A percentile compares a stretch with the other conserved stretches of the same genome.
Conservation (phyloP, 2,888 invertebrate genomes). For the Globia sparganii region DNA sequence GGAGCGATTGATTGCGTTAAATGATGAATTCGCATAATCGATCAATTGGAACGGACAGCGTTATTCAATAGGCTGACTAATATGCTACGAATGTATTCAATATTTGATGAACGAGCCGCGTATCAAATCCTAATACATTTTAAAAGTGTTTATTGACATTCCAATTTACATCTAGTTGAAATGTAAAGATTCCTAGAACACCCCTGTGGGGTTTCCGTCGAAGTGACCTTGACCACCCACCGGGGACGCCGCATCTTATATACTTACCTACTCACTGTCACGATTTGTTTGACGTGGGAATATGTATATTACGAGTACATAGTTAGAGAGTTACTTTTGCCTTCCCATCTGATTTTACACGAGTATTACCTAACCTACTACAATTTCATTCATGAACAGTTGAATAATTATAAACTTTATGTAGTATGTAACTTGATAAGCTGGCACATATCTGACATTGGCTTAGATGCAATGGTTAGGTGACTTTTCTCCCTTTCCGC, state of each 20-base stretch:
- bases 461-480: not conserved
- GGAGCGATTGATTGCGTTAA: conserved; percentile 50
- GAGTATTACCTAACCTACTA: conserved; percentile 56
- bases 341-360: conserved; percentile 62
- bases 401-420: conserved; percentile 63
- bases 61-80: conserved; percentile 53
- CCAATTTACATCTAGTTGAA: conserved; percentile 64
- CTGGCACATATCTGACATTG: conserved; percentile 19
- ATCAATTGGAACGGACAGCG: conserved; percentile 50
- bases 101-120: conserved; percentile 37
- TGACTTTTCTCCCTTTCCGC: not conserved
- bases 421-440: conserved; percentile 42
- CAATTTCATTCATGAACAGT: conserved; percentile 67
- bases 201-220: conserved; percentile 79
- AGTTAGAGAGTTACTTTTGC: conserved; percentile 58
- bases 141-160: conserved; percentile 54
- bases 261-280: conserved; percentile 77
- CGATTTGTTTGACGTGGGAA: conserved; percentile 71
- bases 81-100: conserved; percentile 30
- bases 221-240: conserved; percentile 82
- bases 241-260: conserved; percentile 79
- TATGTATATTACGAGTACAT: conserved; percentile 55
- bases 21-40: conserved; percentile 55
- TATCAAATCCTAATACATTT: conserved; percentile 37
- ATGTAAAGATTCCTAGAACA: conserved; percentile 78